Evolutionary conservation across 2,888 invertebrate species (phyloP).

Genomic region (Chalcosyrphus nemorum): DNA sequence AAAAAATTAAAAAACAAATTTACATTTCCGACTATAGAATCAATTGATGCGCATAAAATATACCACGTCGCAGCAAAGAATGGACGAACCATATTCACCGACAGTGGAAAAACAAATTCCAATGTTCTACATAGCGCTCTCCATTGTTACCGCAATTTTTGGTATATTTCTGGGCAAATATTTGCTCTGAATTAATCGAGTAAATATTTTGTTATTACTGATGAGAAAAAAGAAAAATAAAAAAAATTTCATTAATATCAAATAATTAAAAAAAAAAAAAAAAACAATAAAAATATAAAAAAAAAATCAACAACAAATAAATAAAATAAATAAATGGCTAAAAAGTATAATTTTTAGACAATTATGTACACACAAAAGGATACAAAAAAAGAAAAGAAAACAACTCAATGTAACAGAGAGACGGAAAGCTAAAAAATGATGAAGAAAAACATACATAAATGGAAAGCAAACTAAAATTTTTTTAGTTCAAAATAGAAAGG

Average conservation of each 20-base stretch:
- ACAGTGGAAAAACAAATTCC: constrained; percentile 84
- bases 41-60: constrained; percentile 85
- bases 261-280: constrained; percentile 59
- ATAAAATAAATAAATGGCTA: constrained; percentile 66
- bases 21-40: constrained; percentile 82
- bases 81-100: constrained; percentile 84
- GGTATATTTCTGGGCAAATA: constrained; percentile 91
- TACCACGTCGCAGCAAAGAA: constrained; percentile 79
- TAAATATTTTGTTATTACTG: constrained; percentile 74
- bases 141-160: constrained; percentile 87
- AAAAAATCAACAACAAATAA: constrained; percentile 54
- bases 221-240: constrained; percentile 51
- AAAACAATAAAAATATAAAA: constrained; percentile 58
- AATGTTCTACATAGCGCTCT: constrained; percentile 86
- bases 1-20: background rate
- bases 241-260: constrained; percentile 68
- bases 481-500: constrained; percentile 27
- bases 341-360: constrained; percentile 71
- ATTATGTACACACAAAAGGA: constrained; percentile 72
- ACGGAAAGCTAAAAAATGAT: constrained; percentile 24
- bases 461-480: constrained; percentile 42
- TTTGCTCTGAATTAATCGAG: constrained; percentile 87
- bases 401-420: constrained; percentile 58
- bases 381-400: constrained; percentile 55
- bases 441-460: constrained; percentile 24